Conservation (phyloP, 2,797 vertebrate species). For the Chanos chanos region DNA sequence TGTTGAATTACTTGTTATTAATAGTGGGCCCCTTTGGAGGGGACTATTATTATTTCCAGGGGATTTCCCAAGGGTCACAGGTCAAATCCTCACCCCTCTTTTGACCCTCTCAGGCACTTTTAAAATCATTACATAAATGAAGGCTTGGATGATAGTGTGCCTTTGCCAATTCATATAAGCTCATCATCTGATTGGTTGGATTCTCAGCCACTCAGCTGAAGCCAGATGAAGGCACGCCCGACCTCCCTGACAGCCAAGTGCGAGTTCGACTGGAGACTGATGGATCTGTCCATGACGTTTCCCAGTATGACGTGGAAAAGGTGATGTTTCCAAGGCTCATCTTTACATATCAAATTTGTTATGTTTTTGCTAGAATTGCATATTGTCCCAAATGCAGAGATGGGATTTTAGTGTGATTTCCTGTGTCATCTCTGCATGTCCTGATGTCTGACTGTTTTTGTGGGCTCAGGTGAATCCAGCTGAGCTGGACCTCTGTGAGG, state of each 20-base stretch:
- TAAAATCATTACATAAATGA: too few species aligned
- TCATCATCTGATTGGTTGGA: not conserved
- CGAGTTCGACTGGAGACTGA: conserved; percentile 77
- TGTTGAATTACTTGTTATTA: conserved; percentile 25
- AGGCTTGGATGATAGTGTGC: too few species aligned
- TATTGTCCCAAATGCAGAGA: too few species aligned
- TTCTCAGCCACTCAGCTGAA: conserved; percentile 85
- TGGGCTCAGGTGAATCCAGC: conserved; percentile 78
- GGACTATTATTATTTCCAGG: conserved; percentile 7
- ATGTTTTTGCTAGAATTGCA: too few species aligned
- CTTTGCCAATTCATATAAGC: too few species aligned
- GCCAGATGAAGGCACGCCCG: conserved; percentile 87
- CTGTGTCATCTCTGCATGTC: not conserved
- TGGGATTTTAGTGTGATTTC: too few species aligned
- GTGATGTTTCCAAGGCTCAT: conserved; percentile 54
- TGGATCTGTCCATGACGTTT: conserved; percentile 70
- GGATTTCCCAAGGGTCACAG: not conserved
- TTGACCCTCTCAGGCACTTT: too few species aligned
- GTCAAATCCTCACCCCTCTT: too few species aligned
- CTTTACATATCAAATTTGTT: not conserved
- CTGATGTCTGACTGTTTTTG: not conserved
- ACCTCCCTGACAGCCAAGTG: conserved; percentile 76
- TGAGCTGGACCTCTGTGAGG: conserved; percentile 79
- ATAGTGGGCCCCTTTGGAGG: not conserved
- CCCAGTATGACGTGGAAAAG: conserved; percentile 77